phyloP scores from a whole-genome alignment of 2,888 invertebrate genomes.

The Lacanobia wlatinum region DNA sequence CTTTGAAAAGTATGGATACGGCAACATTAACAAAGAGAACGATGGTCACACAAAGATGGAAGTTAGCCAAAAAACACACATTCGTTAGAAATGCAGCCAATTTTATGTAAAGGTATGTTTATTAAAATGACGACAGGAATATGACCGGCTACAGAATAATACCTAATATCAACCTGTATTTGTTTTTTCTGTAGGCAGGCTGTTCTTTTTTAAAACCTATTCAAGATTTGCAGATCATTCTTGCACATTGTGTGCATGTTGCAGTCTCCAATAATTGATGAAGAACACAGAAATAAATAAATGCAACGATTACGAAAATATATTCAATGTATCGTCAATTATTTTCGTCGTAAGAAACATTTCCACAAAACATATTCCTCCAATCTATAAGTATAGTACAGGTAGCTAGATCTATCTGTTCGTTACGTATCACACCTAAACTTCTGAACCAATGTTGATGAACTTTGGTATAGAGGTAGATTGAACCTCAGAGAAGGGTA shows the following conservation, averaged over 20 bases:
- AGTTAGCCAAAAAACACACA: constrained; percentile 16
- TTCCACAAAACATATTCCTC: too few relatives aligned
- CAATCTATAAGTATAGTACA: too few relatives aligned
- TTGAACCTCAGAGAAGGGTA: background rate
- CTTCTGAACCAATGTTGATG: background rate
- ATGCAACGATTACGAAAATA: too few relatives aligned
- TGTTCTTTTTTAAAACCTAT: background rate
- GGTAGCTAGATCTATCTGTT: background rate
- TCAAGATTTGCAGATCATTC: background rate
- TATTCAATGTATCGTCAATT: too few relatives aligned
- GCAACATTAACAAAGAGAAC: background rate
- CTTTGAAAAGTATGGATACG: background rate
- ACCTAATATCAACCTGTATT: background rate
- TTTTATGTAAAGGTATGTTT: constrained; percentile 3
- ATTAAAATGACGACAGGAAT: constrained; percentile 2
- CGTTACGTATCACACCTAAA: background rate
- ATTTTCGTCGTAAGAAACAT: too few relatives aligned
- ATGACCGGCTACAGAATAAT: background rate
- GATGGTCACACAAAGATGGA: constrained; percentile 14
- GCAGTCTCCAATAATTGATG: too few relatives aligned
- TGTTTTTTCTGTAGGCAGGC: background rate
- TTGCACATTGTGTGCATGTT: background rate
- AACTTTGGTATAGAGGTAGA: background rate
- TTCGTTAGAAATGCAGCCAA: background rate
- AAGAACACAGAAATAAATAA: too few relatives aligned